Conservation (phyloP, 2,113 vertebrate genomes). For the Sardina pilchardus region DNA sequence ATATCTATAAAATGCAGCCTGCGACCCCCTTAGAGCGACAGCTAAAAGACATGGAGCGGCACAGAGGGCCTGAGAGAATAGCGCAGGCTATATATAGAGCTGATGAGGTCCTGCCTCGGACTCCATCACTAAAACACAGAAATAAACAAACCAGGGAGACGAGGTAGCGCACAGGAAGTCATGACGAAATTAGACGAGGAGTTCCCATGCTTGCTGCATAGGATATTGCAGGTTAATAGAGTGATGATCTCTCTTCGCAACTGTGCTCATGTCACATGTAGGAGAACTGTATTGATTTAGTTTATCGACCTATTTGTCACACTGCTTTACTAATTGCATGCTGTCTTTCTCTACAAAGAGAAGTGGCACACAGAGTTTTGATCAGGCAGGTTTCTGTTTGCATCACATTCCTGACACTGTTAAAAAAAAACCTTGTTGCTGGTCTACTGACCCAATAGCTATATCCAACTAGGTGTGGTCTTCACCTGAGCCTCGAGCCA, state of each 20-base stretch:
- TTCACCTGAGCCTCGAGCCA: not conserved
- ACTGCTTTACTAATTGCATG: not conserved
- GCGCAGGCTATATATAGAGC: conserved; percentile 42
- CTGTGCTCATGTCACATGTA: not conserved
- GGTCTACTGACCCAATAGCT: not conserved
- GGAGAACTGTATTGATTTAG: not conserved
- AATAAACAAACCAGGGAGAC: conserved; percentile 30
- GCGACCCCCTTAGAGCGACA: conserved; percentile 11
- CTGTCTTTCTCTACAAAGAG: not conserved
- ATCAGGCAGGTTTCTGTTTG: not conserved
- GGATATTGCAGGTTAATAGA: not conserved
- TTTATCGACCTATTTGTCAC: too few species aligned
- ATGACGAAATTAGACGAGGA: not conserved
- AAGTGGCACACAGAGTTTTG: not conserved
- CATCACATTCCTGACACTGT: not conserved
- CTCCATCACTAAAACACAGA: conserved; percentile 38
- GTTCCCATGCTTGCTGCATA: not conserved
- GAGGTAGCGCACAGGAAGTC: conserved; percentile 11
- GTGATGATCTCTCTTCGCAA: not conserved
- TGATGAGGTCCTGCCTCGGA: conserved; percentile 27
- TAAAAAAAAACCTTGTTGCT: not conserved
- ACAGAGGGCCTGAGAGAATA: conserved; percentile 41
- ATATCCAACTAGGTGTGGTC: not conserved
- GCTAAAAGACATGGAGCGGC: conserved; percentile 41
- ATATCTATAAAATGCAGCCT: not conserved